These are phyloP conservation scores for Ditylenchus dipsaci DNA, from an alignment of 1,140 invertebrate genomes.

Conservation along the genomic window DNA sequence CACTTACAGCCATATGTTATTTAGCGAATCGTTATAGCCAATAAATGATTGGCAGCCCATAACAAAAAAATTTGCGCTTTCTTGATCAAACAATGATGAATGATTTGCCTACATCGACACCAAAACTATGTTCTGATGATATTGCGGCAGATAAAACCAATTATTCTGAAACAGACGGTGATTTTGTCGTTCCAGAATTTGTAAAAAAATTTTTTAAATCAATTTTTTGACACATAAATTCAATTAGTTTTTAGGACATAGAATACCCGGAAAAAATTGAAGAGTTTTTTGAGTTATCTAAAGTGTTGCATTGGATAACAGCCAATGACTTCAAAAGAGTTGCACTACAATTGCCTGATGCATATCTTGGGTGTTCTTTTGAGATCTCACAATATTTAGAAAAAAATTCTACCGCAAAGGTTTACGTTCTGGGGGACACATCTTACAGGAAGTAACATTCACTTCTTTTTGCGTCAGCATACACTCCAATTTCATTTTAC, in stretches of 20 bases:
- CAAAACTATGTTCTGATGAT: constrained; percentile 7
- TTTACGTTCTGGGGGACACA: constrained; percentile 47
- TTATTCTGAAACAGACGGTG: background rate
- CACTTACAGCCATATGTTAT: too few species aligned
- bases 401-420: constrained; percentile 13
- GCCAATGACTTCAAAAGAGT: constrained; percentile 31
- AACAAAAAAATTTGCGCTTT: too few species aligned
- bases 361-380: constrained; percentile 29
- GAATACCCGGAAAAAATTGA: constrained; percentile 7
- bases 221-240: background rate
- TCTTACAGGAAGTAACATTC: constrained; percentile 43
- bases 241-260: constrained; percentile 14
- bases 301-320: constrained; percentile 30
- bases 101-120: background rate
- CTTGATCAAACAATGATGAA: too few species aligned
- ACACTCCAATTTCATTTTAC: too few species aligned
- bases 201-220: background rate
- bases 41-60: too few species aligned
- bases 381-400: constrained; percentile 21
- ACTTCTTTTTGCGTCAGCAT: background rate
- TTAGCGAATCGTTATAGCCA: too few species aligned
- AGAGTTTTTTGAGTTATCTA: constrained; percentile 44
- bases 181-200: background rate
- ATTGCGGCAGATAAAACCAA: background rate
- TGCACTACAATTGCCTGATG: constrained; percentile 48